Percentiles rank a stretch among this genome's conserved stretches.
Conservation (phyloP, 2,888 invertebrate species). For the Papilio demoleus region DNA sequence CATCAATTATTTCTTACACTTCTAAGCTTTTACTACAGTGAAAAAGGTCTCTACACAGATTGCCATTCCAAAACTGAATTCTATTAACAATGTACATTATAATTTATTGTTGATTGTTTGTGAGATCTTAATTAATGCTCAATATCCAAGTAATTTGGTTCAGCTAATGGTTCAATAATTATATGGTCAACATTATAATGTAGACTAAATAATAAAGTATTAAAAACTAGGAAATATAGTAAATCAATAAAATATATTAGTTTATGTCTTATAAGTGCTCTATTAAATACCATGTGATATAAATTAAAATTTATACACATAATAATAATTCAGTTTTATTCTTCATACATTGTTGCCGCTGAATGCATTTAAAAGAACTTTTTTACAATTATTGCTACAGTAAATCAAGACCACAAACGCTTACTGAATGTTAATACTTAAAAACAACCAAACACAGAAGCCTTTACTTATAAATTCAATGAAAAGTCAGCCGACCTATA, state of each 20-base stretch:
- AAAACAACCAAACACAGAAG: constrained; percentile 47
- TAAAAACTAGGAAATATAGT: neutral
- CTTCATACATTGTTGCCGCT: constrained; percentile 18
- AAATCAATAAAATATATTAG: neutral
- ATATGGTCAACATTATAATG: neutral
- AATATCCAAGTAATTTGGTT: too few species aligned
- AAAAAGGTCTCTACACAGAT: neutral
- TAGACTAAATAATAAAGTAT: neutral
- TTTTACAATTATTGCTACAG: constrained; percentile 59
- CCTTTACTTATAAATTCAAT: constrained; percentile 18
- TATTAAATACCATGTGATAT: neutral
- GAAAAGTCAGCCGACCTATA: constrained; percentile 1
- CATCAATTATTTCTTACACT: neutral
- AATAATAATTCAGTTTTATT: neutral
- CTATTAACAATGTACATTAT: neutral
- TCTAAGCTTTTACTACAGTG: neutral
- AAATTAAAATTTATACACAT: neutral
- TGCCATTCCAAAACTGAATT: neutral
- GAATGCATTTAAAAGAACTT: constrained; percentile 43
- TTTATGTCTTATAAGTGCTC: neutral
- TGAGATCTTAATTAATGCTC: too few species aligned
- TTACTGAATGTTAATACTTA: constrained; percentile 63
- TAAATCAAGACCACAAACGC: constrained; percentile 61
- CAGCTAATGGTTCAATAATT: too few species aligned
- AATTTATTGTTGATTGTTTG: neutral